Evolutionary conservation across 2,113 vertebrate genomes (phyloP).

Genomic region (Toxotes jaculatrix): DNA sequence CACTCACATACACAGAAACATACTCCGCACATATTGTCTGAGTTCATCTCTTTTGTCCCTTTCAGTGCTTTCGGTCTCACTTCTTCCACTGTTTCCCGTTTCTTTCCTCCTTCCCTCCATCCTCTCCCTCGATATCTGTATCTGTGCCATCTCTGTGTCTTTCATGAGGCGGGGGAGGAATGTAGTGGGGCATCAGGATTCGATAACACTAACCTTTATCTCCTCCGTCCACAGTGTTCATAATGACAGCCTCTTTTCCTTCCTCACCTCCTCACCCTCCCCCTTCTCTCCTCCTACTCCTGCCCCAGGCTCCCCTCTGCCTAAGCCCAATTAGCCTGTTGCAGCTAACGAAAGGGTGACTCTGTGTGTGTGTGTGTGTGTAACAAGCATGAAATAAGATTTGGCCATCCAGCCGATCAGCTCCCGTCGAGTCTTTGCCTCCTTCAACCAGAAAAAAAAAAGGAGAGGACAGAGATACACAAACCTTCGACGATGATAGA

Average conservation of each 20-base stretch:
- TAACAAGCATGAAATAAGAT: constrained; percentile 82
- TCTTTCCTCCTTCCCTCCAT: background rate
- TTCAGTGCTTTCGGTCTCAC: background rate
- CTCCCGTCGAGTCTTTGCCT: constrained; percentile 52
- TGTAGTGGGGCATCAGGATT: constrained; percentile 55
- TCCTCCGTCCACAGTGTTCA: constrained; percentile 42
- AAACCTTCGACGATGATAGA: constrained; percentile 28
- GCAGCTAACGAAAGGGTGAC: constrained; percentile 67
- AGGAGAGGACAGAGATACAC: constrained; percentile 6
- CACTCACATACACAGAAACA: constrained; percentile 21
- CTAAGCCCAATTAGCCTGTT: constrained; percentile 82
- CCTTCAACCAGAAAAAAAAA: constrained; percentile 46
- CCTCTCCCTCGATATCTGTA: background rate
- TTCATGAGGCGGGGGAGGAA: constrained; percentile 45
- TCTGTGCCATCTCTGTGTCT: constrained; percentile 30
- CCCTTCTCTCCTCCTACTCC: constrained; percentile 28
- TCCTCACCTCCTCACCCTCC: constrained; percentile 43
- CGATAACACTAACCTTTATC: constrained; percentile 68
- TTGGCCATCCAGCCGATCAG: constrained; percentile 76
- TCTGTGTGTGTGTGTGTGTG: constrained; percentile 41
- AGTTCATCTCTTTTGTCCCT: background rate
- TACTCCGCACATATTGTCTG: constrained; percentile 13
- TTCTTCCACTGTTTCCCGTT: background rate
- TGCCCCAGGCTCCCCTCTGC: constrained; percentile 58
- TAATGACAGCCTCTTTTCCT: constrained; percentile 48